phyloP scores from a whole-genome alignment of 2,797 vertebrate species.

The Halcyon chelicuti region DNA sequence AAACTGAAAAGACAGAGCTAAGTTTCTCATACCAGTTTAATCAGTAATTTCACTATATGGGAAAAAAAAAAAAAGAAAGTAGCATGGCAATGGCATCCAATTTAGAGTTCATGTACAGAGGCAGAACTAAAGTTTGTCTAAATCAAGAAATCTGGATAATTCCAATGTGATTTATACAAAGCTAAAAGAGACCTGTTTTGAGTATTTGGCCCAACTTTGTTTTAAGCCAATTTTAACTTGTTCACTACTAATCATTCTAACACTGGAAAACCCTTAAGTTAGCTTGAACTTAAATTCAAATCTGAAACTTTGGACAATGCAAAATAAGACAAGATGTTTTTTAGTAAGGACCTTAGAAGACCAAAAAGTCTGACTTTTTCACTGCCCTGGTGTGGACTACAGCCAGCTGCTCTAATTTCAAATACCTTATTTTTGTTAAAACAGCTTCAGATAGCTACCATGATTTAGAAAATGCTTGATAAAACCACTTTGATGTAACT shows the following conservation, averaged over 20 bases:
- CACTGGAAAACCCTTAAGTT: not conserved
- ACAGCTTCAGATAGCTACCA: not conserved
- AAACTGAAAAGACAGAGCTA: not conserved
- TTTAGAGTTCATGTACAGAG: not conserved
- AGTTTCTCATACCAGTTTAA: not conserved
- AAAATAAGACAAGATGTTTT: not conserved
- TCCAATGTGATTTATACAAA: not conserved
- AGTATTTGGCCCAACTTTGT: not conserved
- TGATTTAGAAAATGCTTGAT: not conserved
- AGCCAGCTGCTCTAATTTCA: not conserved
- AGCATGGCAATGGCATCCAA: not conserved
- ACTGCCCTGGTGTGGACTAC: not conserved
- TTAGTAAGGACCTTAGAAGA: not conserved
- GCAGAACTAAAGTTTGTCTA: not conserved
- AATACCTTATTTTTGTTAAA: not conserved
- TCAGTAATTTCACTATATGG: not conserved
- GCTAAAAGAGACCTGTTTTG: not conserved
- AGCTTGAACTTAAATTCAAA: not conserved
- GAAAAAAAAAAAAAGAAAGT: not conserved
- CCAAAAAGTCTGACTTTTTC: not conserved
- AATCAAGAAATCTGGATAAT: not conserved
- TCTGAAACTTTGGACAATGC: not conserved
- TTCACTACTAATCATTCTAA: not conserved
- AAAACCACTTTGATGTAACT: not conserved
- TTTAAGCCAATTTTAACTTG: not conserved